A percentile compares a stretch with the other conserved stretches of the same genome.
phyloP scores from a whole-genome alignment of 1,140 invertebrate species.

The Colletes latitarsis region DNA sequence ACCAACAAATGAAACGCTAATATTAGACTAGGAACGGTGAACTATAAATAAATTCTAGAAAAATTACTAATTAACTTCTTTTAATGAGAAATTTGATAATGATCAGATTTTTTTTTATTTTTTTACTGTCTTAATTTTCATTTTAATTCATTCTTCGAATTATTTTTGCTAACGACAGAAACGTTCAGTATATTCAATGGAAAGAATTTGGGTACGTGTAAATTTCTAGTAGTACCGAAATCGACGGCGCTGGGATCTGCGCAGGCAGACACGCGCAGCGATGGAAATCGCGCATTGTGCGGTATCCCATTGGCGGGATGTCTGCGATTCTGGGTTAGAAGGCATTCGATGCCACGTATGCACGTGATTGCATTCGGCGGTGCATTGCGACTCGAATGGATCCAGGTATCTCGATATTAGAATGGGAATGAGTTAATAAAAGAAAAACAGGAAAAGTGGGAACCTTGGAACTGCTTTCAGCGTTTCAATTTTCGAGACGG shows the following conservation, averaged over 20 bases:
- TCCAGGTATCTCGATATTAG: conserved; percentile 53
- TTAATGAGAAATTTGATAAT: neutral
- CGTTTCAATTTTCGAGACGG: neutral
- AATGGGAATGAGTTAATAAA: conserved; percentile 40
- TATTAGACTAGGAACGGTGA: too few relatives aligned
- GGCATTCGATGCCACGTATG: conserved; percentile 53
- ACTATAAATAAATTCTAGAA: too few relatives aligned
- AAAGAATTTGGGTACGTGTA: neutral
- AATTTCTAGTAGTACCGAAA: neutral
- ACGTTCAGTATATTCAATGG: neutral
- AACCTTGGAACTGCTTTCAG: neutral
- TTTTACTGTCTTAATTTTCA: too few relatives aligned
- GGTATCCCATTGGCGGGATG: conserved; percentile 48
- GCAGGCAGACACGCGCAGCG: neutral
- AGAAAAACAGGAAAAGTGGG: neutral
- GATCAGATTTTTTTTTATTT: neutral
- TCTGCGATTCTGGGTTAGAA: conserved; percentile 55
- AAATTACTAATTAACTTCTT: too few relatives aligned
- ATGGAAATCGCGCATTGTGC: conserved; percentile 45
- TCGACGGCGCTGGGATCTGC: neutral
- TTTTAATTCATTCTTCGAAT: too few relatives aligned
- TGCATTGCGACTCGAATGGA: conserved; percentile 24
- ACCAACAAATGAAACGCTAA: too few relatives aligned
- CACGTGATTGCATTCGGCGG: conserved; percentile 54
- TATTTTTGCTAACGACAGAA: too few relatives aligned